These are phyloP conservation scores for Bergia sp. DNA, from an alignment of 92 coral and sea anemone genomes.

Conservation along the genomic window DNA sequence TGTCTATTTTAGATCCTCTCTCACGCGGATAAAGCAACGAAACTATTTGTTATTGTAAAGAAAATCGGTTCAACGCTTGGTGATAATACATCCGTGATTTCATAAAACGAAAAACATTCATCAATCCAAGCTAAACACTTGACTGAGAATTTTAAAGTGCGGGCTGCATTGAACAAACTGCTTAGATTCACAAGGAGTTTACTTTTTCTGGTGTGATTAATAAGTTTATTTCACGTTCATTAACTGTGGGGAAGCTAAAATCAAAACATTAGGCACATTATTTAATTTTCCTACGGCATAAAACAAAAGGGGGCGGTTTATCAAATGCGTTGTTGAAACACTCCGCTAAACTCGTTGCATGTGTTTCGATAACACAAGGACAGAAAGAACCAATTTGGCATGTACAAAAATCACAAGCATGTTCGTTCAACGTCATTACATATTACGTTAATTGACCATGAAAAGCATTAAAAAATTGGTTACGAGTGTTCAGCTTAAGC, in stretches of 20 bases:
- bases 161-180: not conserved
- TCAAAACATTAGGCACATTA: not conserved
- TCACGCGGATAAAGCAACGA: not conserved
- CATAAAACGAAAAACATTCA: not conserved
- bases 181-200: not conserved
- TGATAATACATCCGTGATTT: not conserved
- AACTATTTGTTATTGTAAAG: not conserved
- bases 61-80: not conserved
- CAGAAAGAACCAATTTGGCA: not conserved
- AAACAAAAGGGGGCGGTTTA: slow-evolving; percentile 14
- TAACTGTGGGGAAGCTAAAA: slow-evolving; percentile 3
- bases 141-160: too few species aligned
- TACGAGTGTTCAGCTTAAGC: not conserved
- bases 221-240: not conserved
- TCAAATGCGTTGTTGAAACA: slow-evolving; percentile 7
- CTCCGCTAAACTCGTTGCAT: slow-evolving; percentile 27
- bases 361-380: slow-evolving; percentile 4
- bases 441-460: slow-evolving; percentile 15
- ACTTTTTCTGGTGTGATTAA: slow-evolving; percentile 6
- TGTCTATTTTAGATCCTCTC: not conserved
- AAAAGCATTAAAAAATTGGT: not conserved
- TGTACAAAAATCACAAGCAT: not conserved
- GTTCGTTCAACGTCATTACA: not conserved
- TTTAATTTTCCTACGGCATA: not conserved
- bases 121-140: not conserved